Evolutionary conservation across 2,797 vertebrate species (phyloP), one percentile per base, ranked within the genome.

Genomic region (Pseudomugil tenellus): DNA sequence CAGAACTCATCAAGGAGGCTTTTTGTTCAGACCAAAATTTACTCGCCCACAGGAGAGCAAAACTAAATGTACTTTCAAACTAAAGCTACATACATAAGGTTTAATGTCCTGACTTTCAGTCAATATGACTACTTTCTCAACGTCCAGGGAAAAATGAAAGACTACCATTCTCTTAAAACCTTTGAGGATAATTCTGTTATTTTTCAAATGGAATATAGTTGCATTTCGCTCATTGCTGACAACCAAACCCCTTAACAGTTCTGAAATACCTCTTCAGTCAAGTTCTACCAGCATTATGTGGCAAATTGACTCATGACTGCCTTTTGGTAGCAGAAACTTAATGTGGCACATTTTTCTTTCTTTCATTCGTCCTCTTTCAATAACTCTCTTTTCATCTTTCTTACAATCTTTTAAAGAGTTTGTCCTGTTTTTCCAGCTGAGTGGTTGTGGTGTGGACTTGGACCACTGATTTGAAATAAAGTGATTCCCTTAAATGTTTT

Each of bases 401-500:
- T 74, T 67, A 48, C 73, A 83, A 75, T 84, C 82, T 85, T 84
- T 83, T 61, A 73, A 80, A 71, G 71, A 71, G 83, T 84, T 59
- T 80, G 84, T 80, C 77, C 79, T 65, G 70, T 86, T 83, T 92
- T 92, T 91, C 89, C 88, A 89, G 84, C 73, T 88, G 87, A 92
- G 78, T 72, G 86, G 77, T 77, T 76, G 66, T 86, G 76, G 89
- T 83, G 85, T 72, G 86, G 83, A 89, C 86, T 91, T 88, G 88
- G 87, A 92, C 82, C 82, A 87, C 90, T 90, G 91, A 89, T 92
- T 92, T 91, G 57, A 84, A 85, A 83, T 77, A 92, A 93, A 93
- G 91, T 91, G 91, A 92, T 93, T 92, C 89, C 82, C 89, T 93
- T 93, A 93, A 93, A 93, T 94, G 92, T 92, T 93, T 92, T 91